These are phyloP conservation scores for Lepus townsendii DNA, from an alignment of 2,797 vertebrate species.

Conservation along the genomic window DNA sequence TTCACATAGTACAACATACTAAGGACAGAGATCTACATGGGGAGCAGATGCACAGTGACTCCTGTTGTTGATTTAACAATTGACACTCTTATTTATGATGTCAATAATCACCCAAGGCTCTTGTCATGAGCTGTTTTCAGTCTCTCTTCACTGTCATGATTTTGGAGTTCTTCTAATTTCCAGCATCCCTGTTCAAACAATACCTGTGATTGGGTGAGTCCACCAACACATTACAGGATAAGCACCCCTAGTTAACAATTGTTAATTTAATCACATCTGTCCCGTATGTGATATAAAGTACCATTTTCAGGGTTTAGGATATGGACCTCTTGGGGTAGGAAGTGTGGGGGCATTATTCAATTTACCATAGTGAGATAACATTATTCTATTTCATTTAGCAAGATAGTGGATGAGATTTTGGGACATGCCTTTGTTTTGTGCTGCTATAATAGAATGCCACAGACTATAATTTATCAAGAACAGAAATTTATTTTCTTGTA, in stretches of 20 bases:
- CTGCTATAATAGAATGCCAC: not conserved
- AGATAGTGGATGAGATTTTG: not conserved
- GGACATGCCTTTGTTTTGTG: not conserved
- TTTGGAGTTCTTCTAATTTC: not conserved
- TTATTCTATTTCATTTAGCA: not conserved
- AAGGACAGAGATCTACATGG: no score
- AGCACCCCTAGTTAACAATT: not conserved
- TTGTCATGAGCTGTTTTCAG: not conserved
- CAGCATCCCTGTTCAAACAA: not conserved
- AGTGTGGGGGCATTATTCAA: not conserved
- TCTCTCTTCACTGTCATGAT: not conserved
- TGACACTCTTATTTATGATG: no score
- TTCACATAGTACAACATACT: no score
- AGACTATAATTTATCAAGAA: not conserved
- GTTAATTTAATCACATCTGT: not conserved
- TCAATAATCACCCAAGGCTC: no score
- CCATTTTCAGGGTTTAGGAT: not conserved
- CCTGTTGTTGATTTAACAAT: no score
- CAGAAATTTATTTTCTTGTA: not conserved
- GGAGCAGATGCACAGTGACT: no score
- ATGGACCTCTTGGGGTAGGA: no score
- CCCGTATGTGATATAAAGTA: not conserved
- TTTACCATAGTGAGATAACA: rapidly evolving
- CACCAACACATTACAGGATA: not conserved
- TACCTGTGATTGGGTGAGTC: not conserved